These are phyloP conservation scores for Rhinatrema bivittatum DNA, from an alignment of 2,797 vertebrate species.

Conservation along the genomic window DNA sequence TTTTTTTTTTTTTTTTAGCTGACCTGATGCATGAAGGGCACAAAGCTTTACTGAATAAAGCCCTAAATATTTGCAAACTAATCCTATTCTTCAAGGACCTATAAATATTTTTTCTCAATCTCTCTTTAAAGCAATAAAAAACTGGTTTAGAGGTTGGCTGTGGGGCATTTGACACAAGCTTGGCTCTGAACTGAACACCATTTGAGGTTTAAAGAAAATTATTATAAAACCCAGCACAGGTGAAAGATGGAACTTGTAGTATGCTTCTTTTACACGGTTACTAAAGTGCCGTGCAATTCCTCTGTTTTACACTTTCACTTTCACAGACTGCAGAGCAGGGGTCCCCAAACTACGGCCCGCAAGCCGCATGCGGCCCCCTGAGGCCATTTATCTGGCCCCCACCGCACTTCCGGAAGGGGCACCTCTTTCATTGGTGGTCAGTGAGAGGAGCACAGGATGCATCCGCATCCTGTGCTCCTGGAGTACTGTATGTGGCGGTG, in stretches of 20 bases:
- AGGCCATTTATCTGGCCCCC: too few relatives aligned
- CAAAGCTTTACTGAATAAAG: constrained; percentile 56
- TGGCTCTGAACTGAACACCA: constrained; percentile 24
- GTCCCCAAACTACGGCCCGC: neutral
- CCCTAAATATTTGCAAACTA: constrained; percentile 54
- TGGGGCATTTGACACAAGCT: constrained; percentile 33
- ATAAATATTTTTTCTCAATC: constrained; percentile 54
- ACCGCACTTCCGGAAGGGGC: too few relatives aligned
- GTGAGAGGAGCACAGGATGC: too few relatives aligned
- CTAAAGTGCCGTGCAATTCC: too few relatives aligned
- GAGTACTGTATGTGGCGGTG: too few relatives aligned
- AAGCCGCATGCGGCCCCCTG: too few relatives aligned
- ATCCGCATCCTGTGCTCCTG: too few relatives aligned
- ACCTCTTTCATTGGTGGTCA: too few relatives aligned
- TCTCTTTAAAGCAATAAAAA: constrained; percentile 54
- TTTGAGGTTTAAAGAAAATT: constrained; percentile 19
- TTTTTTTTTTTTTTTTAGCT: constrained; percentile 29
- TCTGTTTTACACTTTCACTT: too few relatives aligned
- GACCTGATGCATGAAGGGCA: constrained; percentile 45
- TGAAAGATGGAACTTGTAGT: too few relatives aligned
- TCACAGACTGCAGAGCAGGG: neutral
- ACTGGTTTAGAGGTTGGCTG: constrained; percentile 45
- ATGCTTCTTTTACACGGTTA: too few relatives aligned
- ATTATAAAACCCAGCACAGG: too few relatives aligned
- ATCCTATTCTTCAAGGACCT: constrained; percentile 51